Percentiles rank a stretch among this genome's conserved stretches.
phyloP scores from a whole-genome alignment of 2,113 vertebrate species.

The Jaculus jaculus region DNA sequence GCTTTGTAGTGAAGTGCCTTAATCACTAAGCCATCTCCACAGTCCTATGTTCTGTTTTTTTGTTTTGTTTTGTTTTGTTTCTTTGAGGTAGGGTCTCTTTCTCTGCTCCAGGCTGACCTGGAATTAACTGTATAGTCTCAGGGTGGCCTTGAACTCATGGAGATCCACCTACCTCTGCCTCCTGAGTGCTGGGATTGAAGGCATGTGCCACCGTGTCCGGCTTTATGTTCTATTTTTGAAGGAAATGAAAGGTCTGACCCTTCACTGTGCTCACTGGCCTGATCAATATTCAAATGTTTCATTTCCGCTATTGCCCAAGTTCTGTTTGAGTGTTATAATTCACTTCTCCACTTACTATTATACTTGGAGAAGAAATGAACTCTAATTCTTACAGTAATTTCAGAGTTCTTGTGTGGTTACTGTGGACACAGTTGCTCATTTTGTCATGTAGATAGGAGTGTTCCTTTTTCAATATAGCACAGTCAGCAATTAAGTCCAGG shows the following conservation, averaged over 20 bases:
- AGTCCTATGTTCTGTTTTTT: too few relatives aligned
- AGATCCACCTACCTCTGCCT: too few relatives aligned
- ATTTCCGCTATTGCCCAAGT: background rate
- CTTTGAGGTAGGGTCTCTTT: too few relatives aligned
- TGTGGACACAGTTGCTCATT: constrained; percentile 48
- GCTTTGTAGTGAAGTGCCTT: too few relatives aligned
- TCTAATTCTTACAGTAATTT: constrained; percentile 39
- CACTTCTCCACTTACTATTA: constrained; percentile 57
- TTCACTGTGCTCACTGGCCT: background rate
- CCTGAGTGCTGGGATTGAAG: too few relatives aligned
- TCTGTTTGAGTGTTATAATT: constrained; percentile 42
- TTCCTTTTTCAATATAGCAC: constrained; percentile 47
- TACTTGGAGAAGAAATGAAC: constrained; percentile 24
- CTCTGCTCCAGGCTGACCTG: too few relatives aligned
- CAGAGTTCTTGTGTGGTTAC: constrained; percentile 38
- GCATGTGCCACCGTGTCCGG: too few relatives aligned
- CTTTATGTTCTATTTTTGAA: too few relatives aligned
- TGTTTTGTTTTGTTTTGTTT: too few relatives aligned
- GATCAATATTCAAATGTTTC: background rate
- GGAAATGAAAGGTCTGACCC: background rate
- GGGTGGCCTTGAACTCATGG: too few relatives aligned
- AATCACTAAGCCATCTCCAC: too few relatives aligned
- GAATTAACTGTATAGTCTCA: too few relatives aligned
- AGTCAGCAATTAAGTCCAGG: constrained; percentile 50
- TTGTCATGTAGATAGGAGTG: constrained; percentile 34